Conservation (phyloP, 1,140 invertebrate species). For the Marisa cornuarietis region DNA sequence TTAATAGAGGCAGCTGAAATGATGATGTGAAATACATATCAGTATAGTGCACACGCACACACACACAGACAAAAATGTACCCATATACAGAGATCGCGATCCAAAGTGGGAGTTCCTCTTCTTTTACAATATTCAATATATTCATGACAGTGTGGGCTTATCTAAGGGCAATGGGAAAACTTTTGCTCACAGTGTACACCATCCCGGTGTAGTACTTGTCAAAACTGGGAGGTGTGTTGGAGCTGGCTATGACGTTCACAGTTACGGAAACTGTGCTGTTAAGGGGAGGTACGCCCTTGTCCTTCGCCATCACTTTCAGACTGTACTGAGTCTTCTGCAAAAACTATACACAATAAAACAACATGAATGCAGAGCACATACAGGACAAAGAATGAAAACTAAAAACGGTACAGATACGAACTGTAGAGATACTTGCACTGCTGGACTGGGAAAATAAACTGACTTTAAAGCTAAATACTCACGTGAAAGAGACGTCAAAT, state of each 20-base stretch:
- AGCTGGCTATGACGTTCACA: constrained; percentile 40
- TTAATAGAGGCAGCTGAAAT: too few species aligned
- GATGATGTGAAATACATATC: too few species aligned
- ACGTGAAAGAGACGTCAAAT: too few species aligned
- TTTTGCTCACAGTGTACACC: constrained; percentile 18
- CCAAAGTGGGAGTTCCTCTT: too few species aligned
- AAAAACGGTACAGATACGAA: not conserved
- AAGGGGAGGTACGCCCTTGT: constrained; percentile 39
- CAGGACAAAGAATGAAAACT: not conserved
- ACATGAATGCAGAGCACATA: not conserved
- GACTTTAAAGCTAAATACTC: too few species aligned
- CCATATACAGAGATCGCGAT: too few species aligned
- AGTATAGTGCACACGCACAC: too few species aligned
- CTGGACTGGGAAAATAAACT: too few species aligned
- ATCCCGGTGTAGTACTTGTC: constrained; percentile 36
- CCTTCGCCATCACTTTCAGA: constrained; percentile 46
- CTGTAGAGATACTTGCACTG: not conserved
- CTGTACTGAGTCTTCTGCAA: constrained; percentile 29
- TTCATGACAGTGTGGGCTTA: too few species aligned
- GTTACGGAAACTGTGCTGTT: constrained; percentile 41
- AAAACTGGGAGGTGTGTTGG: constrained; percentile 49
- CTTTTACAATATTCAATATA: too few species aligned
- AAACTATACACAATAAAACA: not conserved
- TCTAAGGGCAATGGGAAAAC: too few species aligned
- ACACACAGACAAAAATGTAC: too few species aligned